Conservation (phyloP, 2,113 vertebrate species). For the Malurus alboscapulatus region DNA sequence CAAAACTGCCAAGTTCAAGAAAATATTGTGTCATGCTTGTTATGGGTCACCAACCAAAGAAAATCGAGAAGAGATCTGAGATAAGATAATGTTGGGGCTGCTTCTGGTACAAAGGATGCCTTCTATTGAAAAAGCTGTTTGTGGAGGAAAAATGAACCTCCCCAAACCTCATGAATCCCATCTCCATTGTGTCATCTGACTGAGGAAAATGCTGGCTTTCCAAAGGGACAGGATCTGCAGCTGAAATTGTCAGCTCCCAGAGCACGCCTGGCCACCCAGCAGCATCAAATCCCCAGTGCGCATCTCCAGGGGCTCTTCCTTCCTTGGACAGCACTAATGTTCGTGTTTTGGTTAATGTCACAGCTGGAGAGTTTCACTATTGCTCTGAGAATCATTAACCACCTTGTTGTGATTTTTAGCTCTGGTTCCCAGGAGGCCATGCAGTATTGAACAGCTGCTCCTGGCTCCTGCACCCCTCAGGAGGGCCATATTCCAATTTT, state of each 20-base stretch:
- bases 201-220: conserved; percentile 2
- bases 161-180: not conserved
- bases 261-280: conserved; percentile 30
- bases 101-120: not conserved
- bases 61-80: not conserved
- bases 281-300: not conserved
- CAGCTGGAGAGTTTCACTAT: conserved; percentile 65
- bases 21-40: not conserved
- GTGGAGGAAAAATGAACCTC: not conserved
- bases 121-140: not conserved
- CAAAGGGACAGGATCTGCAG: not conserved
- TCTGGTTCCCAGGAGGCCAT: conserved; percentile 25
- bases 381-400: conserved; percentile 62
- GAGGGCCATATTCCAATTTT: conserved; percentile 61
- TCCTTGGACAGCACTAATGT: conserved; percentile 46
- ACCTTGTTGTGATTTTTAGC: conserved; percentile 66
- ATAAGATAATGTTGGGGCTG: not conserved
- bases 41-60: not conserved
- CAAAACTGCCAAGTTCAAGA: not conserved
- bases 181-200: not conserved
- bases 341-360: conserved; percentile 64
- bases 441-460: conserved; percentile 63
- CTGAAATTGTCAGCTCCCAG: conserved; percentile 1
- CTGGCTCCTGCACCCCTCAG: conserved; percentile 55
- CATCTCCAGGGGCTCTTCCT: conserved; percentile 58